Percentiles rank a stretch among this genome's conserved stretches.
Conservation (phyloP, 1,140 invertebrate species). For the Drosophila tristis region DNA sequence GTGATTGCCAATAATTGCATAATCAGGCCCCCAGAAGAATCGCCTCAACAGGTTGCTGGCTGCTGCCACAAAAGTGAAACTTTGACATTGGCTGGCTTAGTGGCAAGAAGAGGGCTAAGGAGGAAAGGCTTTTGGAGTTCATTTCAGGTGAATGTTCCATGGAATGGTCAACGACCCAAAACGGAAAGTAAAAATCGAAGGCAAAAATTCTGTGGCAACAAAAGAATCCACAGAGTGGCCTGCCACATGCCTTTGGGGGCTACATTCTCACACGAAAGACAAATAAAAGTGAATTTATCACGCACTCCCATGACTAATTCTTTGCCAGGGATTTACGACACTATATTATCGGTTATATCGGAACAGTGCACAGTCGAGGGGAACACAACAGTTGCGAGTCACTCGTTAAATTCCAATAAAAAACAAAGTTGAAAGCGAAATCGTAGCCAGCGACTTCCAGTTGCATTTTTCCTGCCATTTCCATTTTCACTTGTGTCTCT, state of each 20-base stretch:
- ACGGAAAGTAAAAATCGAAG: conserved; percentile 46
- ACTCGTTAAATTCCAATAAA: conserved; percentile 31
- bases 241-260: conserved; percentile 14
- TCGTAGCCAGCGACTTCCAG: conserved; percentile 3
- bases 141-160: conserved; percentile 23
- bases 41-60: conserved; percentile 66
- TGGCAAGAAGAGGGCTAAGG: neutral
- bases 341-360: conserved; percentile 60
- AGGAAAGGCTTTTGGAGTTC: neutral
- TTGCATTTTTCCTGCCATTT: conserved; percentile 33
- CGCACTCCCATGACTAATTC: conserved; percentile 74
- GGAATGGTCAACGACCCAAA: conserved; percentile 63
- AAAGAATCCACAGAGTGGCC: conserved; percentile 65
- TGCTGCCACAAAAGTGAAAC: conserved; percentile 60
- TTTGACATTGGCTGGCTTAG: conserved; percentile 65
- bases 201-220: conserved; percentile 64
- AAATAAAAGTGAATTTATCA: conserved; percentile 81
- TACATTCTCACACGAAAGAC: conserved; percentile 77
- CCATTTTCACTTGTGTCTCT: conserved; percentile 35
- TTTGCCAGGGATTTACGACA: conserved; percentile 62
- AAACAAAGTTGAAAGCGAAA: conserved; percentile 19
- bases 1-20: conserved; percentile 82
- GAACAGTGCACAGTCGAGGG: conserved; percentile 4
- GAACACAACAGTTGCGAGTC: neutral
- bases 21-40: conserved; percentile 67